Conservation (phyloP, 2,113 vertebrate species). For the Eulemur rufifrons region DNA sequence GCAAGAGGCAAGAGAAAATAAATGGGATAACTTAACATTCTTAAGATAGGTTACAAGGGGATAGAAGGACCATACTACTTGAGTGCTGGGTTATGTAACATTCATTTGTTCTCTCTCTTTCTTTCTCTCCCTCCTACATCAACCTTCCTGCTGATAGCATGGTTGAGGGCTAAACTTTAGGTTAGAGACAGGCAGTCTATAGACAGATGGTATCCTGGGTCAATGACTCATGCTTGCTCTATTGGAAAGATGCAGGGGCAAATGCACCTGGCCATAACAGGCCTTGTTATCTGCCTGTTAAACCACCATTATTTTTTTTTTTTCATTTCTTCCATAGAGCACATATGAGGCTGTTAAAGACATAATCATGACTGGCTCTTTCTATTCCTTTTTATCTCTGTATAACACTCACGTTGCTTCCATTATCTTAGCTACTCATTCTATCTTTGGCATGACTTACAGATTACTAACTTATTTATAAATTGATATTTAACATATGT, state of each 20-base stretch:
- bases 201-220: background rate
- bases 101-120: background rate
- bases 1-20: background rate
- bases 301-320: background rate
- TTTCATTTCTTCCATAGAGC: background rate
- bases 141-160: background rate
- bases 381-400: background rate
- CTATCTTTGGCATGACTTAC: background rate
- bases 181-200: background rate
- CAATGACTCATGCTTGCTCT: background rate
- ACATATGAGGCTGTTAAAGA: background rate
- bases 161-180: background rate
- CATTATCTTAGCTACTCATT: background rate
- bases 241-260: background rate
- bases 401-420: background rate
- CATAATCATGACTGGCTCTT: background rate
- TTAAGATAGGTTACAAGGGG: background rate
- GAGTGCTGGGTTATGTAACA: background rate
- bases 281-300: background rate
- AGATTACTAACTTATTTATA: constrained; percentile 9
- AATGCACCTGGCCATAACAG: background rate
- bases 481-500: background rate
- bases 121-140: background rate
- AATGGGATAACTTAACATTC: background rate
- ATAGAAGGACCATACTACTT: background rate